These are phyloP conservation scores for Drosophila chauvacae DNA, from an alignment of 1,140 invertebrate species.

Conservation along the genomic window DNA sequence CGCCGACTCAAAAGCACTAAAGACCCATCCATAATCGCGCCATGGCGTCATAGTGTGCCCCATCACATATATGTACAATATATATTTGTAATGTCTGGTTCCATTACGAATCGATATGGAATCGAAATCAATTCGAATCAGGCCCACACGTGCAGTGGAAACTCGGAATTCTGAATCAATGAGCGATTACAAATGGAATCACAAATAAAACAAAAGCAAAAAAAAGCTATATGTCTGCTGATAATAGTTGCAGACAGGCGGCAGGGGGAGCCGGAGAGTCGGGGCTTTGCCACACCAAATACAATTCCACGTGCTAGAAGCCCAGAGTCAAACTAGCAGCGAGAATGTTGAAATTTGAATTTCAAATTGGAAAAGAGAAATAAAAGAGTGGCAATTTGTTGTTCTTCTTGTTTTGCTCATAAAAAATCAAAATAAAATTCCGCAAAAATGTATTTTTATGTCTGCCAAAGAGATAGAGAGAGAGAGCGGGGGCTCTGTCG, in stretches of 20 bases:
- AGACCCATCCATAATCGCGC: slow-evolving; percentile 36
- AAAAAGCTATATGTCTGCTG: slow-evolving; percentile 28
- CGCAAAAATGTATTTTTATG: slow-evolving; percentile 64
- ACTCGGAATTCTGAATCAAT: slow-evolving; percentile 46
- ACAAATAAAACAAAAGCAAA: slow-evolving; percentile 3
- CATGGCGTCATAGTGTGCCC: slow-evolving; percentile 32
- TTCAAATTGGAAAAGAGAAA: slow-evolving; percentile 57
- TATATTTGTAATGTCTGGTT: slow-evolving; percentile 33
- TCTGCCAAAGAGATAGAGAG: slow-evolving; percentile 28
- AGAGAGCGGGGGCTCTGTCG: slow-evolving; percentile 11
- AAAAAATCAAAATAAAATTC: slow-evolving; percentile 76
- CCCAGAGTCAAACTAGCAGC: slow-evolving; percentile 23
- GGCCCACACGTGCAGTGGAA: slow-evolving; percentile 35
- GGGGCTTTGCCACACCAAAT: slow-evolving; percentile 19
- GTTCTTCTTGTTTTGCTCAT: slow-evolving; percentile 26
- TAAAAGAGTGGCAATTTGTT: slow-evolving; percentile 30
- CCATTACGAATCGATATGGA: slow-evolving; percentile 44
- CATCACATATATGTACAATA: slow-evolving; percentile 1
- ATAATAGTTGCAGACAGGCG: slow-evolving; percentile 46
- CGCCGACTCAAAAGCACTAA: slow-evolving; percentile 27
- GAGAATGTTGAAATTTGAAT: slow-evolving; percentile 54
- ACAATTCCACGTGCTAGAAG: slow-evolving; percentile 38
- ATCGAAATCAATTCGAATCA: slow-evolving; percentile 21
- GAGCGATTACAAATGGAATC: slow-evolving; percentile 54
- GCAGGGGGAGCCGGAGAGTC: slow-evolving; percentile 6